Conservation (phyloP, 1,140 invertebrate genomes). For the Polypedilum pembai region DNA sequence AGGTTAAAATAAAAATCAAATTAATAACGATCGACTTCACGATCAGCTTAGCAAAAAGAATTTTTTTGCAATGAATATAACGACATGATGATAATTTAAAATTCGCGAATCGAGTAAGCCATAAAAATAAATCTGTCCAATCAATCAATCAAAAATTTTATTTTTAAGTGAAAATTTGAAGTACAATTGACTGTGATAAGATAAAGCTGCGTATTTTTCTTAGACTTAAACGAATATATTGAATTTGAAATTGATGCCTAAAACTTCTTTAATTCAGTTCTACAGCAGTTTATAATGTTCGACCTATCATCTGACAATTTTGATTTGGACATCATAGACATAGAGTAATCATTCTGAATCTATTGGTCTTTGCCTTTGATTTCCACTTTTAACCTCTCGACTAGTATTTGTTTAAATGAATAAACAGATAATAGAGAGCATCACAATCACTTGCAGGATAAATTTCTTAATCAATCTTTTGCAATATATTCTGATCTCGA, state of each 20-base stretch:
- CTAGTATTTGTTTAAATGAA: conserved; percentile 37
- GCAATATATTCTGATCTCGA: conserved; percentile 37
- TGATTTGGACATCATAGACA: conserved; percentile 38
- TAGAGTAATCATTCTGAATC: conserved; percentile 45
- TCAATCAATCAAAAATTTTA: too few species aligned
- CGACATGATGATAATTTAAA: too few species aligned
- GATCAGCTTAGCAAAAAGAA: too few species aligned
- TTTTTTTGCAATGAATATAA: neutral
- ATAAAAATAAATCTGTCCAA: too few species aligned
- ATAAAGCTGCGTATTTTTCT: neutral
- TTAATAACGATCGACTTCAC: too few species aligned
- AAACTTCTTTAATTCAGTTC: conserved; percentile 42
- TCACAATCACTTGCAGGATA: conserved; percentile 41
- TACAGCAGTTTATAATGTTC: conserved; percentile 47
- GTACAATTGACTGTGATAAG: too few species aligned
- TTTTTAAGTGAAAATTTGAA: too few species aligned
- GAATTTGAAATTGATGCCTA: neutral
- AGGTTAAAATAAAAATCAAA: too few species aligned
- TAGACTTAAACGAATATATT: neutral
- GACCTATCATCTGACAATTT: conserved; percentile 45
- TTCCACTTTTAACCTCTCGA: conserved; percentile 41
- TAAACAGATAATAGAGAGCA: conserved; percentile 36
- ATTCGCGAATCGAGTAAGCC: too few species aligned
- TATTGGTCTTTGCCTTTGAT: conserved; percentile 44
- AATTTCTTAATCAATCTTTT: conserved; percentile 40